Evolutionary conservation across 2,797 vertebrate genomes (phyloP), one percentile per base, ranked within the genome.

Genomic region (Microhierax caerulescens): DNA sequence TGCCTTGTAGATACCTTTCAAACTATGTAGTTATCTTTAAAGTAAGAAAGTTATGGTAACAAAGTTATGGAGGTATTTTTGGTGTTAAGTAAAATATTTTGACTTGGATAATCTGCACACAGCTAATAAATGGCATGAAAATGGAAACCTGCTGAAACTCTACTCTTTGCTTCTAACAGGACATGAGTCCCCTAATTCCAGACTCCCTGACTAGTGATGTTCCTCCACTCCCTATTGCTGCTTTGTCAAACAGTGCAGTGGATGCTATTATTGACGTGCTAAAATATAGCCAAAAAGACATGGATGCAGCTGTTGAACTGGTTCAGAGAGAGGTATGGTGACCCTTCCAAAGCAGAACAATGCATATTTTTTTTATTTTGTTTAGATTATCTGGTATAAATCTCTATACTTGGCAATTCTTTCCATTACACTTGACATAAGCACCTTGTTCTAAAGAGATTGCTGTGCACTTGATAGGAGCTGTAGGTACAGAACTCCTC

Each of bases 201-300:
- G 94, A 92, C 59, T 30, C 90, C 4, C 11, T 84, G n/a, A 15
- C 23, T 23, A 12, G 28, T 32, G 73, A 97, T 2, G 68, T 96
- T 85, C 43, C 84, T 92, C 84, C 97, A 5, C 85, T 95, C 48
- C 59, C 95, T 19, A 97, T 98, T 88, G 63, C 84, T 83, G 22
- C 56, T 87, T 70, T 89, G 4, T 13, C 81, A 48, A 50, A 56
- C 8, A 91, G 96, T 73, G 73, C 85, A 5, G 98, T 99, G 79
- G 98, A 97, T 10, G 97, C 98, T 25, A 99, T 99, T 32, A 98
- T 99, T 68, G 99, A 99, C 19, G 95, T 99, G 47, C 97, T 99
- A 25, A 99, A 98, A 95, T 99, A 99, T 64, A 99, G 98, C 89
- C 99, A 99, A 93, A 99, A 98, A 92, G 99, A 99, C 97, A 98